Evolutionary conservation across 2,888 invertebrate genomes (phyloP), one percentile per base, ranked within the genome.

Genomic region (Mongoloraphidia duomilia): DNA sequence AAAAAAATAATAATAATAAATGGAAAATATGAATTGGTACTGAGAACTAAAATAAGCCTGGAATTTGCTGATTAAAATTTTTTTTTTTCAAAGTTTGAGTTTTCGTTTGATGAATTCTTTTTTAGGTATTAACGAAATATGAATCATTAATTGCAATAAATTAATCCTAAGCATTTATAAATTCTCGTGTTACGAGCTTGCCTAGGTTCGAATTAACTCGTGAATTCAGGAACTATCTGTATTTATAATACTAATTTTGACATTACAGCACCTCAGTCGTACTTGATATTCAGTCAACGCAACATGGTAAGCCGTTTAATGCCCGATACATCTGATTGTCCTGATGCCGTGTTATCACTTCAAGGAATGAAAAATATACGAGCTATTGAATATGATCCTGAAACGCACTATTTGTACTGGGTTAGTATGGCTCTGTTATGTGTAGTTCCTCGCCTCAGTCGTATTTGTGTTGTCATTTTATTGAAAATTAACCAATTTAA

Each of bases 331-430:
- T 75, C 80, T 0, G 91, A 92, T 60, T 87, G 89, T 57, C 87
- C 84, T 1, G 90, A 91, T 64, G 80, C 86, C 1, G 79, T 82
- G 41, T 68, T 92, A 33, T 86, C 90, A 0, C 76, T 91, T 9
- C 79, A 82, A 8, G 84, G 85, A 5, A 65, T 89, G 44, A 87
- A 84, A 62, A 82, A 81, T 58, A 79, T 90, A 1, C 78, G 82
- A 55, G 84, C 91, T 0, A 81, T 95, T 34, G 90, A 89, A 62
- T 94, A 84, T 63, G 94, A 95, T 68, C 88, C 91, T 0, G 73
- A 80, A 41, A 74, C 80, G 9, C 78, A 80, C 53, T 72, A 73
- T 56, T 66, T 84, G 38, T 84, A 82, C 63, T 84, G 84, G 84
- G 80, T 84, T 63, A 65, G 66, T 60, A 36, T 26, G 6, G 1